phyloP scores from a whole-genome alignment of 1,140 invertebrate genomes.

The Cardiocondyla obscurior region DNA sequence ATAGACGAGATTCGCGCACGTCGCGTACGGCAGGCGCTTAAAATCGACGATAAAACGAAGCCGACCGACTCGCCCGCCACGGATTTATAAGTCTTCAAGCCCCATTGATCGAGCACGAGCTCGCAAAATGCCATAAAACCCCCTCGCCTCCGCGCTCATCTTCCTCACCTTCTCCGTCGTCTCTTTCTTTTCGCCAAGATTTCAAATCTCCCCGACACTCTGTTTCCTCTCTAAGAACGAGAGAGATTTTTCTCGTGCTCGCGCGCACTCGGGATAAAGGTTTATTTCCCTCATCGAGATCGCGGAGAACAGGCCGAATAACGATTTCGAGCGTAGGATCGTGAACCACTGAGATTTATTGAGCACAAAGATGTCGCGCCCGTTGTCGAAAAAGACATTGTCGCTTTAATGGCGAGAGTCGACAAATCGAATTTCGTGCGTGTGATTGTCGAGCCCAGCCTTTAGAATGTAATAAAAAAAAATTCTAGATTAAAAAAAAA shows the following conservation, averaged over 20 bases:
- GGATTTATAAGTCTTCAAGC: conserved; percentile 64
- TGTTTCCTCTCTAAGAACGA: background rate
- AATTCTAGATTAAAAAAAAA: background rate
- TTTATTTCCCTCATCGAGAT: conserved; percentile 39
- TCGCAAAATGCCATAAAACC: conserved; percentile 50
- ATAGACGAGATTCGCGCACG: conserved; percentile 3
- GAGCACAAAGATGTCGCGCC: conserved; percentile 2
- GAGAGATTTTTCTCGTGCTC: background rate
- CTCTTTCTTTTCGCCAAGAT: background rate
- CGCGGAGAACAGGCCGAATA: background rate
- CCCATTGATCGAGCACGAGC: conserved; percentile 51
- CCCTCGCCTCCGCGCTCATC: background rate
- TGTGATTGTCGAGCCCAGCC: background rate
- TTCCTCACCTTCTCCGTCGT: too few species aligned
- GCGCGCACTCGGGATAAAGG: conserved; percentile 9
- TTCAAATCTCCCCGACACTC: background rate
- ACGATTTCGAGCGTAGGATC: conserved; percentile 4
- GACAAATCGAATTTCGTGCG: background rate
- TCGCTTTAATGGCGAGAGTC: conserved; percentile 17
- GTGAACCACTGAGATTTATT: conserved; percentile 35
- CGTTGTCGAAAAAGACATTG: background rate
- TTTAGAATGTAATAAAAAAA: background rate
- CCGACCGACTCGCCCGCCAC: background rate
- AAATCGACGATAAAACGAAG: conserved; percentile 56
- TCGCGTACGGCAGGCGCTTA: conserved; percentile 13